Percentiles rank a stretch among this genome's conserved stretches.
Evolutionary conservation across 37 sponge, comb jelly and placozoan species (phyloP).

Genomic region (Haliclona indistincta): DNA sequence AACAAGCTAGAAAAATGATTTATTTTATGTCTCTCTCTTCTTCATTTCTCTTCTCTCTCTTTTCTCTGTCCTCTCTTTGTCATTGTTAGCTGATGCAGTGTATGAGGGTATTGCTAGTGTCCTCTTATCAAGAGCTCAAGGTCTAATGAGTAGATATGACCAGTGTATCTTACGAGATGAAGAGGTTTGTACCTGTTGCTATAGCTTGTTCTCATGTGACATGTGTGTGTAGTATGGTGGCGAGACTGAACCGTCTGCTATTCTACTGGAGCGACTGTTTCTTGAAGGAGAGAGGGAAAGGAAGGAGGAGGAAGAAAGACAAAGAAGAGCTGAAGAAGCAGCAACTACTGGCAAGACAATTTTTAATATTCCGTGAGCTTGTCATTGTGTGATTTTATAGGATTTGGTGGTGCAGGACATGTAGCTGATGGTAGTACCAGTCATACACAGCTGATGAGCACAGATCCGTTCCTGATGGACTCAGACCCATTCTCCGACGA

Average conservation of each 20-base stretch:
- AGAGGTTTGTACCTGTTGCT: slow-evolving; percentile 3
- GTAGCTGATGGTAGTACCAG: too few relatives aligned
- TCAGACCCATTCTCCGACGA: slow-evolving; percentile 1
- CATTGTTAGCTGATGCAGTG: slow-evolving; percentile 61
- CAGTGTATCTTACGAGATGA: slow-evolving; percentile 26
- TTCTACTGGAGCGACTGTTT: slow-evolving; percentile 35
- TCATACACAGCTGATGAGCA: too few relatives aligned
- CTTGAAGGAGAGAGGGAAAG: slow-evolving; percentile 49
- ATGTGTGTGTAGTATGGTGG: background rate
- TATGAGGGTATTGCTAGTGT: slow-evolving; percentile 64
- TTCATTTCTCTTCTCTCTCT: background rate
- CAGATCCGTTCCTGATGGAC: slow-evolving; percentile 3
- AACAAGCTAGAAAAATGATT: background rate
- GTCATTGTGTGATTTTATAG: background rate
- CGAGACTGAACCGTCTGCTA: background rate
- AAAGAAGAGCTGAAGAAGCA: slow-evolving; percentile 44
- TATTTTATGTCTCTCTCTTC: background rate
- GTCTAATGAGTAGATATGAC: slow-evolving; percentile 45
- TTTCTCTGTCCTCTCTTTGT: background rate
- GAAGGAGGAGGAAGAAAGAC: slow-evolving; percentile 32
- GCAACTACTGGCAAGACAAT: slow-evolving; percentile 45
- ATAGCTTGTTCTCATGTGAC: background rate
- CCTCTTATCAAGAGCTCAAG: slow-evolving; percentile 48
- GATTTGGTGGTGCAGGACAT: background rate
- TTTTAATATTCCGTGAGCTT: too few relatives aligned